Evolutionary conservation across 2,888 invertebrate species (phyloP), one percentile per base, ranked within the genome.

Genomic region (Caenorhabditis auriculariae): DNA sequence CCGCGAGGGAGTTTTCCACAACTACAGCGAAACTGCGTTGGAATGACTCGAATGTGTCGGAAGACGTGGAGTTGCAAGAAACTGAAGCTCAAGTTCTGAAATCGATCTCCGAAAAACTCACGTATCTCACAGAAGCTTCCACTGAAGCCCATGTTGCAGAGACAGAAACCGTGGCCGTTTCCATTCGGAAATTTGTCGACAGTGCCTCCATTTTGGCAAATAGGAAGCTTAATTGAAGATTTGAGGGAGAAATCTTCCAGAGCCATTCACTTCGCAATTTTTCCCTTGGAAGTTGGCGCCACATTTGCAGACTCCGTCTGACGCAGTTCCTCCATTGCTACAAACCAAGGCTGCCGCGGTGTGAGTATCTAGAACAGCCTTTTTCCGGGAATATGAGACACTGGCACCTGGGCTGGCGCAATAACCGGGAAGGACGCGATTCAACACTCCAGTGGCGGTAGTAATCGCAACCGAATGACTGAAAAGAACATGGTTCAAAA

Each of bases 71-170:
- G 6, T 47, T 15, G 28, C 66, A 67, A 2, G 45, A 39, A 41
- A 67, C 66, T 66, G 50, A 51, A 61, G 3, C 19, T 29, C 15
- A 24, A 32, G n/a, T 26, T 3, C 23, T 4, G n/a, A 9, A 6
- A 5, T 21, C 12, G 4, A 6, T 0, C 24, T 24, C n/a, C 35
- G 9, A n/a, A 9, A 19, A 29, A 46, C 54, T 51, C 26, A 62
- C 62, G 29, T 15, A 46, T 65, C 44, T 69, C 61, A 35, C 69
- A 69, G 50, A 65, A 65, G 24, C 42, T 49, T 58, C 69, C 69
- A 5, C 35, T 23, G 9, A 61, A 55, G 15, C 69, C 69, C 21
- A 60, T 62, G 26, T 53, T 56, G 51, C 69, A 69, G 27, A 57
- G 26, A 38, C 69, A 69, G 47, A 59, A 50, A 23, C 66, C 60